These are phyloP conservation scores for Poecile atricapillus DNA, from an alignment of 2,113 vertebrate genomes.

Conservation along the genomic window DNA sequence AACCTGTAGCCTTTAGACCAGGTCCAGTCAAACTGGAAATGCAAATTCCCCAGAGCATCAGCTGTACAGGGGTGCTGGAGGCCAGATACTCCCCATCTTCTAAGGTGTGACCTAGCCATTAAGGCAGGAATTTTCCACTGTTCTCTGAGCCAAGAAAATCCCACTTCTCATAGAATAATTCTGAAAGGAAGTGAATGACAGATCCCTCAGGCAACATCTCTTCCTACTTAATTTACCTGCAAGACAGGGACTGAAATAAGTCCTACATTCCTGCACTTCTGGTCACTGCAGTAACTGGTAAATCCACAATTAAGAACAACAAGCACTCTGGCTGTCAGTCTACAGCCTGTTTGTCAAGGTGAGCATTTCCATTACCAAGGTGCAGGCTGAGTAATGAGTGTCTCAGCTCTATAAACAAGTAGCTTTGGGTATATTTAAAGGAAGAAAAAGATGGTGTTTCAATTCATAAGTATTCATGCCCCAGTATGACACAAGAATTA, in stretches of 20 bases:
- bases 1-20: background rate
- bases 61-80: background rate
- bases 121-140: background rate
- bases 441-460: background rate
- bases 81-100: background rate
- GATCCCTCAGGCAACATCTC: background rate
- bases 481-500: background rate
- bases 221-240: background rate
- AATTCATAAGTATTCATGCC: background rate
- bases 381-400: background rate
- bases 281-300: background rate
- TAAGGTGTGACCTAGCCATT: background rate
- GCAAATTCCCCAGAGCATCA: background rate
- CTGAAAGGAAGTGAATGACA: background rate
- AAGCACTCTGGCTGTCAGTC: too few species aligned
- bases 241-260: background rate
- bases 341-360: background rate
- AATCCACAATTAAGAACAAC: background rate
- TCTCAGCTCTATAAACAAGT: background rate
- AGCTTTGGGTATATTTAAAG: background rate
- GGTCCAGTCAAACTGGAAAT: background rate
- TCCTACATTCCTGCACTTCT: background rate
- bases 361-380: background rate
- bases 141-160: background rate
- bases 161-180: background rate